Evolutionary conservation across 2,888 invertebrate genomes (phyloP).

Genomic region (Microdon myrmicae): DNA sequence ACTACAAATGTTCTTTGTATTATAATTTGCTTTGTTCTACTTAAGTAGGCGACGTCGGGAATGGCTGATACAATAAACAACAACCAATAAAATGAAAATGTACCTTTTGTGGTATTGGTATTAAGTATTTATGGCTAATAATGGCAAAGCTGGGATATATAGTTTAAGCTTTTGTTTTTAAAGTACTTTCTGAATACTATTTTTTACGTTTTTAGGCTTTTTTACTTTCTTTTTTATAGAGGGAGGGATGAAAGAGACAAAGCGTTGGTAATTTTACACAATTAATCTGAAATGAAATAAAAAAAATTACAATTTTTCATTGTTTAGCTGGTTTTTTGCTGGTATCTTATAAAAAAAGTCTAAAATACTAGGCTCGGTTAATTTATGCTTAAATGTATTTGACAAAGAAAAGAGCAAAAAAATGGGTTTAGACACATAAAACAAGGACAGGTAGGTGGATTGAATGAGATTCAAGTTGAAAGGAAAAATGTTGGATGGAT

Average conservation of each 20-base stretch:
- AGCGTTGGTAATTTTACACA: conserved; percentile 60
- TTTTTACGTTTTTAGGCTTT: conserved; percentile 7
- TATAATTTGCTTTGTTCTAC: conserved; percentile 36
- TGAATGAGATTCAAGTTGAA: conserved; percentile 22
- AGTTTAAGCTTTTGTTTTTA: conserved; percentile 48
- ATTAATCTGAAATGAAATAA: conserved; percentile 65
- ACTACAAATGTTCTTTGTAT: no score
- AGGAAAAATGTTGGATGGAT: conserved; percentile 18
- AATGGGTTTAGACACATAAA: conserved; percentile 15
- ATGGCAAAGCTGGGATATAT: conserved; percentile 53
- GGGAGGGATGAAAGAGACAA: conserved; percentile 52
- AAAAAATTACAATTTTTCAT: conserved; percentile 58
- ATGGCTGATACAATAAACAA: conserved; percentile 47
- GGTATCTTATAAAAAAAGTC: conserved; percentile 24
- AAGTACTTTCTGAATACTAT: conserved; percentile 43
- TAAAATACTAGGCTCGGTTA: conserved; percentile 33
- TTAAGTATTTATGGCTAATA: conserved; percentile 47
- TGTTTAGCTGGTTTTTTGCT: conserved; percentile 38
- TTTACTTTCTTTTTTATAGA: conserved; percentile 27
- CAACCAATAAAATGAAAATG: conserved; percentile 11
- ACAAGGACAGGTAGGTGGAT: conserved; percentile 1
- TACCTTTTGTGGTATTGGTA: conserved; percentile 22
- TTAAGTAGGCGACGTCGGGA: conserved; percentile 48
- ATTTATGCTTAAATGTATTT: conserved; percentile 22
- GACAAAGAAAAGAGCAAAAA: conserved; percentile 13